Conservation (phyloP, 2,113 vertebrate genomes). For the Actinemys pallida region DNA sequence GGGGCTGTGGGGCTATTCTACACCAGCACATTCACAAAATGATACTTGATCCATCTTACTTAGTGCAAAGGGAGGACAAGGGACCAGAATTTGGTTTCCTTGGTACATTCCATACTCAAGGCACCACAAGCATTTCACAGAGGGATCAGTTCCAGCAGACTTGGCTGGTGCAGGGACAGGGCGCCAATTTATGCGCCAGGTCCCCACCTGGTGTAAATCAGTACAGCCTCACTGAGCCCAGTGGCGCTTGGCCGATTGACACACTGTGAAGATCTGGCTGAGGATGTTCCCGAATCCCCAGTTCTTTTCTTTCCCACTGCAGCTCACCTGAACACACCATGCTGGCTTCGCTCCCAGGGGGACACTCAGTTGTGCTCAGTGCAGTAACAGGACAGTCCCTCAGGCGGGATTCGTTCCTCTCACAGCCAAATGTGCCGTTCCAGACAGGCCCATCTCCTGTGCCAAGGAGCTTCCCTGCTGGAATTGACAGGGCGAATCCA, state of each 20-base stretch:
- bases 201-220: too few species aligned
- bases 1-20: not conserved
- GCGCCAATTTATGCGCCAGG: not conserved
- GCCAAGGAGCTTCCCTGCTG: slow-evolving; percentile 19
- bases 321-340: slow-evolving; percentile 68
- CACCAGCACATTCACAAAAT: not conserved
- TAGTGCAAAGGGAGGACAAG: not conserved
- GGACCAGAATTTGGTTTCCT: not conserved
- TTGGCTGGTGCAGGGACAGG: not conserved
- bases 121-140: not conserved
- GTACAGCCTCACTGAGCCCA: too few species aligned
- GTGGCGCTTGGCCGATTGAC: not conserved
- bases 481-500: slow-evolving; percentile 52
- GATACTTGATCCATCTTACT: not conserved
- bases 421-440: slow-evolving; percentile 66
- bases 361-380: slow-evolving; percentile 26
- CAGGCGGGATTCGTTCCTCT: not conserved
- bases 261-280: not conserved
- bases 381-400: not conserved
- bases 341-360: slow-evolving; percentile 33
- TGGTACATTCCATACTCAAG: not conserved
- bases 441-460: slow-evolving; percentile 36
- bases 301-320: not conserved
- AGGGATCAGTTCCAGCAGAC: not conserved
- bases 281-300: not conserved